Percentiles rank a stretch among this genome's conserved stretches.
Evolutionary conservation across 2,113 vertebrate species (phyloP).

Genomic region (Dromiciops gliroides): DNA sequence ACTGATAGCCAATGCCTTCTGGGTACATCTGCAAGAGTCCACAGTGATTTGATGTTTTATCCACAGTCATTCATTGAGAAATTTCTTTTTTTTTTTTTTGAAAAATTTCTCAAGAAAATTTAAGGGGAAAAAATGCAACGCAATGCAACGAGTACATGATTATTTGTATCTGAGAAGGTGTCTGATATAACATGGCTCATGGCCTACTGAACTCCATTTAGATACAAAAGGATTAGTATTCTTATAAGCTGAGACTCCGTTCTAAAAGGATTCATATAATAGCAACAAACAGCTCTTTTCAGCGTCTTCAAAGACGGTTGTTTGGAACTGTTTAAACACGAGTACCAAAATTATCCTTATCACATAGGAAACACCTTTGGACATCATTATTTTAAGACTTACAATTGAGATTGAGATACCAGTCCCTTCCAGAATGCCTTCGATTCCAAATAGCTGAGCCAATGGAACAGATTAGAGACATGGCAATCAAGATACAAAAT

Average conservation of each 20-base stretch:
- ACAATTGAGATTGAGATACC: slow-evolving; percentile 99
- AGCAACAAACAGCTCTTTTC: not conserved
- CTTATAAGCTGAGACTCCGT: not conserved
- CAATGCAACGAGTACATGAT: not conserved
- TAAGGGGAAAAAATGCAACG: not conserved
- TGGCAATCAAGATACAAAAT: slow-evolving; percentile 96
- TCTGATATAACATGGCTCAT: not conserved
- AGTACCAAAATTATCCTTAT: not conserved
- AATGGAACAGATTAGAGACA: slow-evolving; percentile 96
- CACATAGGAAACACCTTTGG: not conserved
- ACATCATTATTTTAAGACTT: slow-evolving; percentile 81
- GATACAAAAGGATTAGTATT: not conserved
- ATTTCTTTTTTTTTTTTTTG: too few relatives aligned
- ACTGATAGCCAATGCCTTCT: not conserved
- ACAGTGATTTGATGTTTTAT: not conserved
- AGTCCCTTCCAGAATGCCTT: slow-evolving; percentile 92
- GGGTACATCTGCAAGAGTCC: not conserved
- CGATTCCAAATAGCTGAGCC: slow-evolving; percentile 97
- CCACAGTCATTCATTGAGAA: not conserved
- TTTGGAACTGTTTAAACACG: not conserved
- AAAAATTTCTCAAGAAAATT: not conserved
- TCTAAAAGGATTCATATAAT: not conserved
- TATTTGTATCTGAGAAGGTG: not conserved
- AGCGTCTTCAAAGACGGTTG: not conserved
- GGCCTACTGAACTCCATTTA: not conserved